Evolutionary conservation across 1,140 invertebrate species (phyloP).

Genomic region (Reticulitermes speratus): DNA sequence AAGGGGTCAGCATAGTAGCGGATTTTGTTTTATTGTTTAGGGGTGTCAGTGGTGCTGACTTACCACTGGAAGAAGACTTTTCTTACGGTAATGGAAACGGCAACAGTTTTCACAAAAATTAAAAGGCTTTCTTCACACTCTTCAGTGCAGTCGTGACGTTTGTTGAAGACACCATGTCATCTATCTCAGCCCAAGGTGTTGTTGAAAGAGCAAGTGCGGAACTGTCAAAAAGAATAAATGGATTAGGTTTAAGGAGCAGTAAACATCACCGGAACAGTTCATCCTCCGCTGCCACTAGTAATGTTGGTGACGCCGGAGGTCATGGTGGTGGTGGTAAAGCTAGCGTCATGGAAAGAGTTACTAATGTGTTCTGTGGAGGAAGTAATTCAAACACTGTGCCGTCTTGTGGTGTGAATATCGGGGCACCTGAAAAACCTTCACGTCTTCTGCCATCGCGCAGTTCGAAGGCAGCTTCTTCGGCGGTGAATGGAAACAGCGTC

Average conservation of each 20-base stretch:
- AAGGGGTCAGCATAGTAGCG: not conserved
- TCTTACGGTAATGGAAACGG: not conserved
- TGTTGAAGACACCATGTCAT: constrained; percentile 31
- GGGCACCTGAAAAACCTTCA: constrained; percentile 43
- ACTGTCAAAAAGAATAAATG: constrained; percentile 82
- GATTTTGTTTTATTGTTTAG: not conserved
- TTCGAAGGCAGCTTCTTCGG: constrained; percentile 27
- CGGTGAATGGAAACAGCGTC: constrained; percentile 32
- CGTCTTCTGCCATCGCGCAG: constrained; percentile 25
- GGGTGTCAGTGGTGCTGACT: not conserved
- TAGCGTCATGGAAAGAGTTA: constrained; percentile 80
- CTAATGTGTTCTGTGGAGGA: constrained; percentile 74
- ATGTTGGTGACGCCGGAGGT: constrained; percentile 8
- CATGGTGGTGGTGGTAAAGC: constrained; percentile 49
- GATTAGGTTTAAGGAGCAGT: constrained; percentile 68
- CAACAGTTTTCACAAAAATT: not conserved
- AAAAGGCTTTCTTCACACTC: not conserved
- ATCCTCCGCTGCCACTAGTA: constrained; percentile 5
- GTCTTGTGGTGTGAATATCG: constrained; percentile 48
- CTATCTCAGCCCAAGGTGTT: constrained; percentile 73
- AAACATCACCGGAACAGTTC: constrained; percentile 52
- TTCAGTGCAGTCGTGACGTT: not conserved
- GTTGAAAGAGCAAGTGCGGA: constrained; percentile 86
- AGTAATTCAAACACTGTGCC: constrained; percentile 32
- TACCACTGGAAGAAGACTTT: not conserved